Evolutionary conservation across 2,888 invertebrate genomes (phyloP), one percentile per base, ranked within the genome.

Genomic region (Adelognathus sp.): DNA sequence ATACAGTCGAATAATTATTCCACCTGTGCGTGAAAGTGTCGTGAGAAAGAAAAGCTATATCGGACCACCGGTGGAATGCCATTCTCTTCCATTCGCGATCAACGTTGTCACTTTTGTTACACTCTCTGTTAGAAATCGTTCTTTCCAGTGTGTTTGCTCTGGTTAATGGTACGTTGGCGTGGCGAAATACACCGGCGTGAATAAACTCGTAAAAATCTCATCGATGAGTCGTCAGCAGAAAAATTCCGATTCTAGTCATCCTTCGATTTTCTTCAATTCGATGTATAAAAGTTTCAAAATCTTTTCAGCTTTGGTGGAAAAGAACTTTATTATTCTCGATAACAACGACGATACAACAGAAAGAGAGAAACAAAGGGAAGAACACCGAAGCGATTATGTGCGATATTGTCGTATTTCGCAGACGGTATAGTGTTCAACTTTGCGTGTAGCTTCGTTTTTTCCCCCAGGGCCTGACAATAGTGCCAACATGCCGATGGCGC

Each of bases 31-130:
- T 76, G 76, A 76, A 76, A 76, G 76, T 70, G 70, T 66, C 76
- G 69, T 76, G 76, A 70, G 76, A 76, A 76, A 71, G 76, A 72
- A 77, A 77, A 77, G 67, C 67, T n/a, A 31, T 16, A 21, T 36
- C 54, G 66, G 67, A 54, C 36, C 64, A 70, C 58, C 64, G 70
- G 64, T 44, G 66, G 66, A 70, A 76, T 58, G 50, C 33, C 61
- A 77, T 72, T 77, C 61, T 46, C 50, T 14, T 60, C 50, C 24
- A 27, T 41, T 58, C 24, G 44, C 36, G 11, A 33, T 64, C 52
- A 3, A 14, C 50, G 64, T 24, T 58, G 52, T 71, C 52, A 16
- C 52, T 71, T 61, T 71, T 61, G 61, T 71, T 52, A 29, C 52
- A 50, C 50, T 71, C 61, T 50, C 71, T 27, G 50, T 61, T 71